Percentiles rank a stretch among this genome's conserved stretches.
Conservation (phyloP, 2,797 vertebrate genomes). For the Molossus molossus region DNA sequence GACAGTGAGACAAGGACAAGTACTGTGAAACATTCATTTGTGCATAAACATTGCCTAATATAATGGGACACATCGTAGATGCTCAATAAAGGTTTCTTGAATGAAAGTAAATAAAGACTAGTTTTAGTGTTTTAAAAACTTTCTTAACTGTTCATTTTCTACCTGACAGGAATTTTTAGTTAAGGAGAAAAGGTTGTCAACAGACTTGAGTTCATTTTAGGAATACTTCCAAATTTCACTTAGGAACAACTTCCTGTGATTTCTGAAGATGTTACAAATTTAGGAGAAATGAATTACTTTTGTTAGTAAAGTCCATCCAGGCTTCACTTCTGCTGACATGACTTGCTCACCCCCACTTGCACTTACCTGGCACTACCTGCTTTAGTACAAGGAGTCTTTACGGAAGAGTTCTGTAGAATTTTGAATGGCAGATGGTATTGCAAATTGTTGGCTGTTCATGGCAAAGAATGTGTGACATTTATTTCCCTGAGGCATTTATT, state of each 20-base stretch:
- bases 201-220: slow-evolving; percentile 44
- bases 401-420: neutral
- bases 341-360: neutral
- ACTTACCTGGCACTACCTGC: neutral
- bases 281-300: neutral
- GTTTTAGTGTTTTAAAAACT: slow-evolving; percentile 6
- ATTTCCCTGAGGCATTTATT: slow-evolving; percentile 35
- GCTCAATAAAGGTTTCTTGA: slow-evolving; percentile 27
- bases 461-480: slow-evolving; percentile 24
- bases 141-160: slow-evolving; percentile 17
- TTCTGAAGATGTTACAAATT: slow-evolving; percentile 36
- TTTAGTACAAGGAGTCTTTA: neutral
- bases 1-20: slow-evolving; percentile 56
- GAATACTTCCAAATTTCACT: slow-evolving; percentile 62
- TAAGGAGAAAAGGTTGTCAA: neutral
- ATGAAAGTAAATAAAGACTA: slow-evolving; percentile 4
- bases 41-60: neutral
- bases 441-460: slow-evolving; percentile 25
- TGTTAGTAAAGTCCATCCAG: neutral
- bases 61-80: neutral
- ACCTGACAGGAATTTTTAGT: slow-evolving; percentile 23
- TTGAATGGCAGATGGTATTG: slow-evolving; percentile 14
- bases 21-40: neutral
- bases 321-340: neutral
- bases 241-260: neutral